Percentiles rank a stretch among this genome's conserved stretches.
Evolutionary conservation across 53 echinoderm and acorn worm genomes (phyloP).

Genomic region (Echinometra lucunter): DNA sequence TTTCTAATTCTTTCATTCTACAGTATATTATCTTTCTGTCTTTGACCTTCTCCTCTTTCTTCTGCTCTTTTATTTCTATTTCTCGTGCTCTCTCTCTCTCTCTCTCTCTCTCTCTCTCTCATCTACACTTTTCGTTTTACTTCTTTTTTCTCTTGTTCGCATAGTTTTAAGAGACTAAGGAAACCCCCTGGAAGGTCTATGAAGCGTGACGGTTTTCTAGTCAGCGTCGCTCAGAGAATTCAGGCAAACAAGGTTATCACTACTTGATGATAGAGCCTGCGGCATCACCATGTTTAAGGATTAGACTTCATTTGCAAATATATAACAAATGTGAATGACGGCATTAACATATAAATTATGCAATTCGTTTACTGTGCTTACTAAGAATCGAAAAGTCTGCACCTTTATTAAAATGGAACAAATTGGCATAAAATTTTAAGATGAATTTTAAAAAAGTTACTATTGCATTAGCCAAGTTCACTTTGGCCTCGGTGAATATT

Average conservation of each 20-base stretch:
- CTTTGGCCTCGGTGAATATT: background rate
- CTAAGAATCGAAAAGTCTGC: background rate
- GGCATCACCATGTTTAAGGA: background rate
- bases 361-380: background rate
- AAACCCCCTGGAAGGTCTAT: background rate
- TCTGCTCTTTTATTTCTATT: too few relatives aligned
- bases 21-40: too few relatives aligned
- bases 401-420: background rate
- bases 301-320: background rate
- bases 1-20: too few relatives aligned
- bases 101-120: background rate
- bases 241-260: conserved; percentile 44
- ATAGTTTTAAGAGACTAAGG: background rate
- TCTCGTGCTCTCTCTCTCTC: background rate
- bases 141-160: background rate
- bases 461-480: background rate
- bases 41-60: too few relatives aligned
- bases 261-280: background rate
- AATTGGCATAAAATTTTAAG: background rate
- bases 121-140: background rate
- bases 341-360: background rate
- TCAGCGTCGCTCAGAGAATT: background rate
- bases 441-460: background rate
- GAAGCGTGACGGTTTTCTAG: background rate
- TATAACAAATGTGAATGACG: background rate